Base-by-base conservation (phyloP, 2,797 vertebrate species). In the Chaetodon trifasciatus region DNA sequence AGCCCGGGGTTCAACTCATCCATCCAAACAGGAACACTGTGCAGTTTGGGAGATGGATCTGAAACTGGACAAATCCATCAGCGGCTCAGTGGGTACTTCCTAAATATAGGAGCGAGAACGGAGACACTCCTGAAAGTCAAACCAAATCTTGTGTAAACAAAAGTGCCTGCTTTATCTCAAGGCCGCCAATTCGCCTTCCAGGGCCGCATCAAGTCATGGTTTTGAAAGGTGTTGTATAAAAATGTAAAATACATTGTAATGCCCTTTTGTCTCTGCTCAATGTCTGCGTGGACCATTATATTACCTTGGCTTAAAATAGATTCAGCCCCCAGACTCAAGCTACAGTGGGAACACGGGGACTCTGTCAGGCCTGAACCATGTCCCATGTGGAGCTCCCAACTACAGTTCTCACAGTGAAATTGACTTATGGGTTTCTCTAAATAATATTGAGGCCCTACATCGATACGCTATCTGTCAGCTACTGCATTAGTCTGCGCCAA, bases 41-140 rank as follows among this genome's bases (percentile, higher is more conserved):
- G 76, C 93, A 95, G 92, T 93, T 85, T 81, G 82, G 91, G 91
- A 93, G 90, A 74, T 19, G 28, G 84, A 93, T 90, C 91, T 88
- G 0, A 86, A 93, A 95, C 91, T 89, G 92, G 90, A 93, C 86
- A 86, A 93, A 95, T 95, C 95, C 92, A 93, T 91, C 96, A 95
- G 82, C 88, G 79, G 87, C 93, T 91, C 94, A 93, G 93, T 91
- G 91, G 94, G 95, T 78, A 93, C 92, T 93, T 95, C 94, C 95
- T 95, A 96, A 96, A 97, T 95, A 95, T 95, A 96, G 88, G 91
- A 85, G 82, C 79, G 92, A 87, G 95, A 95, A 94, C 87, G 88
- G 94, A 92, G 90, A 91, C 90, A 91, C 94, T 94, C 92, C 91
- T 93, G 90, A 95, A 96, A 95, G 94, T 92, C 95, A 96, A 96